Evolutionary conservation across 2,888 invertebrate genomes (phyloP), one percentile per base, ranked within the genome.

Genomic region (Plutella xylostella): DNA sequence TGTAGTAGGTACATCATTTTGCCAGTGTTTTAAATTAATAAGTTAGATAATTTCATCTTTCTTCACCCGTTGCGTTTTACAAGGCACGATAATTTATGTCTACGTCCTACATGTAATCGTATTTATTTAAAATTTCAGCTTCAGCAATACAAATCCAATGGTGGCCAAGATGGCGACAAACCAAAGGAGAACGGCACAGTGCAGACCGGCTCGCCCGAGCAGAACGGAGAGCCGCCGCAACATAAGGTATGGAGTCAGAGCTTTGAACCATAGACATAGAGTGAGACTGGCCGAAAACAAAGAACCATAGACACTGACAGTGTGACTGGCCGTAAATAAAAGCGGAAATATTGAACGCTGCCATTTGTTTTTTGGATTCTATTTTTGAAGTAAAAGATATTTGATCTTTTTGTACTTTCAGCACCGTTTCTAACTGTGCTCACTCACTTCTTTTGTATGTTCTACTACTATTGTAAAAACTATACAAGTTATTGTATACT

Each of bases 111-210:
- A n/a, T n/a, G n/a, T n/a, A n/a, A n/a, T n/a, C n/a, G n/a, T n/a
- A n/a, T n/a, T n/a, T n/a, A n/a, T n/a, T n/a, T n/a, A n/a, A n/a
- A 3, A 28, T 51, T 63, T n/a, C 73, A 93, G 92, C 87, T 94
- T 66, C 92, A 91, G 79, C 93, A 93, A 80, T 91, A 91, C 80
- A 94, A 93, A 86, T 77, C 89, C 56, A 90, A 91, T 61, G 87
- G 88, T 58, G 85, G 84, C 18, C 66, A 71, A 50, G 87, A 89
- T 60, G 83, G 86, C 55, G 84, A 83, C 56, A 89, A 89, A 78
- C 90, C 91, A 55, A 92, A 91, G 76, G 93, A 93, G 76, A 94
- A 93, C 75, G 93, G 92, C 60, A 90, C 92, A 55, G 85, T 89
- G 48, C 85, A 85, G 54, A 77, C 75, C 55, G 86, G 85, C 65